Evolutionary conservation across 2,113 vertebrate genomes (phyloP).

Genomic region (Tupaia chinensis): DNA sequence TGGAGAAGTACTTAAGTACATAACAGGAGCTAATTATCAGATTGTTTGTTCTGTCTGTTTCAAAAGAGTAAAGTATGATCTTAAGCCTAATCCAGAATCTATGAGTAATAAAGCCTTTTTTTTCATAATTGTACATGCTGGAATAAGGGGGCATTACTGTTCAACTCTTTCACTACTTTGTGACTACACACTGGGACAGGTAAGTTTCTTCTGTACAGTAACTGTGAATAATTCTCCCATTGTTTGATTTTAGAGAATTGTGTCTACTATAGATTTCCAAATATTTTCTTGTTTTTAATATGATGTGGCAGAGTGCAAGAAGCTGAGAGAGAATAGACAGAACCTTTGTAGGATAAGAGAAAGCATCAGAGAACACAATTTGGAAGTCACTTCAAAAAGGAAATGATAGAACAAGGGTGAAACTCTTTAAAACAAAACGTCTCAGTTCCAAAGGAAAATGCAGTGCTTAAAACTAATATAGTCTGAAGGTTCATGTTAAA

Average conservation of each 20-base stretch:
- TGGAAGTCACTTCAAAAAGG: neutral
- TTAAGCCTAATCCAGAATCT: neutral
- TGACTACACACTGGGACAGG: neutral
- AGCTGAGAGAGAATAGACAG: neutral
- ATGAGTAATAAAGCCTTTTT: neutral
- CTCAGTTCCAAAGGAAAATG: neutral
- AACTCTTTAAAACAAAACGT: neutral
- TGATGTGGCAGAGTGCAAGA: neutral
- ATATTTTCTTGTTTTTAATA: neutral
- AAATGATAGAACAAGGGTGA: neutral
- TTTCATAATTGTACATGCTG: neutral
- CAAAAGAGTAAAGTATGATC: neutral
- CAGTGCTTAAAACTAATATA: neutral
- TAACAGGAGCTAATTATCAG: rapidly evolving
- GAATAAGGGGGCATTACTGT: neutral
- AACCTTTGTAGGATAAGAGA: neutral
- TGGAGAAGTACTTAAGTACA: neutral
- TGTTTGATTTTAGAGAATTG: neutral
- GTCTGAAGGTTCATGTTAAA: neutral
- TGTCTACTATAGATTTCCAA: neutral
- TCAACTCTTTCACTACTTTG: neutral
- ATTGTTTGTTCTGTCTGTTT: neutral
- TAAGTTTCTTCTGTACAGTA: constrained; percentile 38
- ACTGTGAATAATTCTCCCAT: neutral
- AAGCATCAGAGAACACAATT: neutral